These are phyloP conservation scores for Hiodon tergisus DNA, from an alignment of 2,113 vertebrate genomes.

Conservation along the genomic window DNA sequence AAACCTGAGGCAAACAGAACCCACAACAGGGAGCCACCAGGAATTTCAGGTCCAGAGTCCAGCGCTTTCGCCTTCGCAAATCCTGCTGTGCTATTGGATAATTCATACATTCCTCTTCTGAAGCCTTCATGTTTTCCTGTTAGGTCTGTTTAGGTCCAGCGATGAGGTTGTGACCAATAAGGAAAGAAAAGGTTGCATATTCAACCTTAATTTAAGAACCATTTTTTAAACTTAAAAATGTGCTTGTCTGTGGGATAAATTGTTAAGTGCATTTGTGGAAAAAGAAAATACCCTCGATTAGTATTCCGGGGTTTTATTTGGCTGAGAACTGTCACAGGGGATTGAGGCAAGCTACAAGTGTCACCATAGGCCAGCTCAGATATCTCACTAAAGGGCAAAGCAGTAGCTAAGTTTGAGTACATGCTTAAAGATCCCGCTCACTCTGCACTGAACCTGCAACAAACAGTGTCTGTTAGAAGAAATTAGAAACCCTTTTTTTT, in stretches of 20 bases:
- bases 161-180: no score
- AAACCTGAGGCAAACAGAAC: no score
- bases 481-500: no score
- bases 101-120: no score
- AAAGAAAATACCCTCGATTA: background rate
- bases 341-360: background rate
- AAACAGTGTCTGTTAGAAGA: background rate
- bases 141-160: no score
- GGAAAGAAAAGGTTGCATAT: no score
- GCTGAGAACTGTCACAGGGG: background rate
- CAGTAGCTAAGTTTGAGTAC: background rate
- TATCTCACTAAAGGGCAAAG: constrained; percentile 22
- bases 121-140: no score
- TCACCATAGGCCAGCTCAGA: background rate
- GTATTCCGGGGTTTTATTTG: background rate
- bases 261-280: no score
- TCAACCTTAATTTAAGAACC: no score
- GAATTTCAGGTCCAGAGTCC: constrained; percentile 5
- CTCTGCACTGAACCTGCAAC: background rate
- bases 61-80: background rate
- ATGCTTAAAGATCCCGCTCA: background rate
- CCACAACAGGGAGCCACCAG: background rate
- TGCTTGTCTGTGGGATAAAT: no score
- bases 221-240: no score
- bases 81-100: no score